Base-by-base conservation (phyloP, 2,797 vertebrate genomes). In the Arrhamphus sclerolepis region DNA sequence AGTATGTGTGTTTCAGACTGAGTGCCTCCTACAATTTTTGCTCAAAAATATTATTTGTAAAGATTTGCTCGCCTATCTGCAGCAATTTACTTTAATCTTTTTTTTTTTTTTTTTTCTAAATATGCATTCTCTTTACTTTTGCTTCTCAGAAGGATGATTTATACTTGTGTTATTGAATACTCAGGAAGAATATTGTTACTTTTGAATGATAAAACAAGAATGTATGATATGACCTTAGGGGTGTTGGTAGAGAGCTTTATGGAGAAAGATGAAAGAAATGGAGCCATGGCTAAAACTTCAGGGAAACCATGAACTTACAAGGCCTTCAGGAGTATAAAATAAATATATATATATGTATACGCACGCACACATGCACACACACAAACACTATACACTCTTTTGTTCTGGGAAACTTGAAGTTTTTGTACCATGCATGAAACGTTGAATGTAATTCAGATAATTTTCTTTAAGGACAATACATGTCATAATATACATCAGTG, bases 141-240 rank as follows among this genome's bases (percentile, higher is more conserved):
- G 80, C 78, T 62, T 88, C 77, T 84, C 46, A 74, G 82, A 88
- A 83, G 69, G 80, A 86, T 85, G 82, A 88, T 84, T 85, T 89
- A 75, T 86, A 79, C 76, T 87, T 18, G 61, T 83, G 78, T 87
- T 85, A 85, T 86, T 81, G 73, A 90, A 89, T 88, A 89, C 90
- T 92, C 90, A 92, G 90, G 90, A 92, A 92, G 68, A 90, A 79
- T 85, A 89, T 82, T 83, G 85, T 88, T 92, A 90, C 90, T 89
- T 92, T 89, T 87, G 76, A 91, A 83, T 84, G 84, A 88, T 89
- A 64, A 88, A 83, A 82, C 72, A 87, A 78, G 91, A 92, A 90
- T 92, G 89, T 89, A 91, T 90, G 81, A 86, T 81, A 78, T 83
- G 73, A 88, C 83, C 81, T n/a, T 84, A 81, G 52, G 72, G 79